phyloP scores from a whole-genome alignment of 1,140 invertebrate genomes.

The Matsumurasca onukii region DNA sequence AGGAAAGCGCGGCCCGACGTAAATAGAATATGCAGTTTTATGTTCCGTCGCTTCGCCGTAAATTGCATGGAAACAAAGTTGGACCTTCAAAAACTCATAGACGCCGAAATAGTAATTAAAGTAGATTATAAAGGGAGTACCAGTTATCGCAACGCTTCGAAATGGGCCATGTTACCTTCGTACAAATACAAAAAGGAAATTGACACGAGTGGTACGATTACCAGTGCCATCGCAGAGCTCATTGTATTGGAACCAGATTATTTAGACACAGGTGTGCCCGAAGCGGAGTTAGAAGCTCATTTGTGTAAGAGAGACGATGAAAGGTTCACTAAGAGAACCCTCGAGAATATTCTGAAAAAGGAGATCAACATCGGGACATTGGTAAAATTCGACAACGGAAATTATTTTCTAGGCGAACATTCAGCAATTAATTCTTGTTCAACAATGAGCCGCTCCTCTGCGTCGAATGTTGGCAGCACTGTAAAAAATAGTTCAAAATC shows the following conservation, averaged over 20 bases:
- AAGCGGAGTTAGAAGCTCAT: slow-evolving; percentile 61
- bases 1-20: slow-evolving; percentile 81
- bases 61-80: slow-evolving; percentile 67
- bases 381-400: slow-evolving; percentile 64
- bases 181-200: slow-evolving; percentile 50
- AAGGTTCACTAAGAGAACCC: slow-evolving; percentile 62
- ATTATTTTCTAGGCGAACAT: slow-evolving; percentile 58
- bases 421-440: slow-evolving; percentile 20
- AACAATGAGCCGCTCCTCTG: slow-evolving; percentile 22
- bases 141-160: slow-evolving; percentile 80
- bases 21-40: slow-evolving; percentile 77
- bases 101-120: slow-evolving; percentile 74
- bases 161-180: slow-evolving; percentile 59
- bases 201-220: slow-evolving; percentile 54
- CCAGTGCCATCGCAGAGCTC: slow-evolving; percentile 65
- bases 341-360: slow-evolving; percentile 63
- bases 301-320: slow-evolving; percentile 61
- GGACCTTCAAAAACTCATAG: slow-evolving; percentile 72
- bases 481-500: background rate
- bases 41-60: slow-evolving; percentile 71
- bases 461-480: slow-evolving; percentile 22
- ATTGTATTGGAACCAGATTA: slow-evolving; percentile 70
- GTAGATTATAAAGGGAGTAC: slow-evolving; percentile 85
- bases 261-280: slow-evolving; percentile 66
- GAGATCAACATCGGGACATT: slow-evolving; percentile 65